Base-by-base conservation (phyloP, 1,140 invertebrate species). In the Pogonus chalceus region DNA sequence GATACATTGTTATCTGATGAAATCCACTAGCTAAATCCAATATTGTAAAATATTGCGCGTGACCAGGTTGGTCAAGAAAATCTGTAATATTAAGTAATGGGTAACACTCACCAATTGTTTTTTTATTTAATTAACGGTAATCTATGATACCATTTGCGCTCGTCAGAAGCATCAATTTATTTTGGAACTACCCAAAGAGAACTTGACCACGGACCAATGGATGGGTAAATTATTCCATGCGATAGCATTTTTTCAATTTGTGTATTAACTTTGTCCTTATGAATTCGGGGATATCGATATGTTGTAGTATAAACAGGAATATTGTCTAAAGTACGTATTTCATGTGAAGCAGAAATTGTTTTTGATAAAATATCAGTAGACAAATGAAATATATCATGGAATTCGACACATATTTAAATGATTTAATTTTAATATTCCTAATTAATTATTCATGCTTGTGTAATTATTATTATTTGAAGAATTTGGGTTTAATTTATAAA, bases 1-100 rank as follows among this genome's bases (percentile, higher is more conserved):
- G n/a, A n/a, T n/a, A n/a, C n/a, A n/a, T n/a, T n/a, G 37, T 3
- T 9, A 43, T 18, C 18, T 43, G 37, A 18, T 43, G 18, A 18
- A 43, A 43, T 10, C 18, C 37, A 43, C 9, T 12, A 4, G 37
- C 37, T 18, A 43, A 43, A 43, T 43, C 37, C 4, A 43, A 18
- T 4, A 16, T 43, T 12, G 37, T 9, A 18, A 43, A 43, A 51
- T 68, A 74, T 43, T 60, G 63, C 2, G 63, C 56, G 3, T 62
- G 64, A 1, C 62, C 65, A 35, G 80, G 49, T 23, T 60, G 57
- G 51, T 72, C 64, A 3, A 80, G 55, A 20, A 66, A 65, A 16
- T 74, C 71, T 22, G 69, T 66, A 7, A 79, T 76, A 23, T 66
- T 62, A 2, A 77, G 77, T 3, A 81, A 53, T 0, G 77, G 78